A percentile compares a stretch with the other conserved stretches of the same genome.
Conservation (phyloP, 2,797 vertebrate genomes). For the Heterohyrax brucei region DNA sequence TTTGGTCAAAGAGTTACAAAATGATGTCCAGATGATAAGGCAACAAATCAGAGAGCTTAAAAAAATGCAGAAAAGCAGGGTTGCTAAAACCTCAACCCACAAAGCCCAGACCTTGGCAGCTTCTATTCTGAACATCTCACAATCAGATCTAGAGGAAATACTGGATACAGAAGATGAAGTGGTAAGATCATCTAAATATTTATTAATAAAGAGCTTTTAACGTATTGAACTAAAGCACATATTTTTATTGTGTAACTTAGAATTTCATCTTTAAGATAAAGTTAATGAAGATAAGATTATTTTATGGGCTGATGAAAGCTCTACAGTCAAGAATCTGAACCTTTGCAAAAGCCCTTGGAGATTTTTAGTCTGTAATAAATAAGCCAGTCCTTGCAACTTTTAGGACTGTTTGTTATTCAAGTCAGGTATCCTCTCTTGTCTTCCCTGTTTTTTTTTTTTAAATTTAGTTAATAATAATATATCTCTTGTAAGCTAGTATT, state of each 20-base stretch:
- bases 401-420: constrained; percentile 44
- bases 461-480: constrained; percentile 62
- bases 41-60: constrained; percentile 91
- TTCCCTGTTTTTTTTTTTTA: constrained; percentile 72
- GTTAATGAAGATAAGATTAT: constrained; percentile 52
- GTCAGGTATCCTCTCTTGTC: constrained; percentile 25
- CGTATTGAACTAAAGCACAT: constrained; percentile 38
- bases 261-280: constrained; percentile 76
- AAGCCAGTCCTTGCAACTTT: background rate
- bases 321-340: background rate
- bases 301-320: constrained; percentile 27
- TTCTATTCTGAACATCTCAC: constrained; percentile 97
- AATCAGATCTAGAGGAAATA: constrained; percentile 94
- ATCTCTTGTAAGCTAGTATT: constrained; percentile 42
- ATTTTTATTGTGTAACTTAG: constrained; percentile 67
- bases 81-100: constrained; percentile 93
- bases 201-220: constrained; percentile 14
- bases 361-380: constrained; percentile 48
- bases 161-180: constrained; percentile 93
- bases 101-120: constrained; percentile 95
- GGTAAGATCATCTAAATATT: constrained; percentile 90
- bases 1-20: constrained; percentile 93
- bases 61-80: constrained; percentile 87
- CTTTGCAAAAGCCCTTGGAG: constrained; percentile 10
- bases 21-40: constrained; percentile 92